Evolutionary conservation across 2,113 vertebrate species (phyloP).

Genomic region (Paramisgurnus dabryanus): DNA sequence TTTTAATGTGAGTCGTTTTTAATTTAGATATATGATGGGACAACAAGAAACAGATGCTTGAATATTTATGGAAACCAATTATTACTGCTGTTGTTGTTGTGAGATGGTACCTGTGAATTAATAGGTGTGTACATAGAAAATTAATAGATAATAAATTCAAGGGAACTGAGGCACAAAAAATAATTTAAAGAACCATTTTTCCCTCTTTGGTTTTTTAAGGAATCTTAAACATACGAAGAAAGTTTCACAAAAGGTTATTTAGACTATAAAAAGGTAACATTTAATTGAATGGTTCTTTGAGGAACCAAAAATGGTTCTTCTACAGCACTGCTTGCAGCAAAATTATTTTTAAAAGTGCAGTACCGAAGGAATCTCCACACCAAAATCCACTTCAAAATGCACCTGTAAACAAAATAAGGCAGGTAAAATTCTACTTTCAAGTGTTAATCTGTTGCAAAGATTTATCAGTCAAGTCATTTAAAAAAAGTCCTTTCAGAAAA

Average conservation of each 20-base stretch:
- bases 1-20: background rate
- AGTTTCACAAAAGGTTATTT: too few relatives aligned
- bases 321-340: too few relatives aligned
- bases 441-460: background rate
- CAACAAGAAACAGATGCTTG: background rate
- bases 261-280: too few relatives aligned
- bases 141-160: background rate
- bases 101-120: background rate
- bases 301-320: too few relatives aligned
- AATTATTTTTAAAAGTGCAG: background rate
- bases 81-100: background rate
- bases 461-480: background rate
- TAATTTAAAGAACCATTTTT: too few relatives aligned
- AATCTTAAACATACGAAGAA: too few relatives aligned
- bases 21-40: background rate
- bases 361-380: background rate
- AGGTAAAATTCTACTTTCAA: background rate
- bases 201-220: too few relatives aligned
- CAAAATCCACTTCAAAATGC: background rate
- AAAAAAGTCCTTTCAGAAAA: constrained; percentile 1
- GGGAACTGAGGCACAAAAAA: background rate
- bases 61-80: background rate
- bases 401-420: background rate
- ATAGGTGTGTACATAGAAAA: background rate
- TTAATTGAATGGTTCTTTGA: too few relatives aligned